Evolutionary conservation across 2,113 vertebrate genomes (phyloP).

Genomic region (Scalopus aquaticus): DNA sequence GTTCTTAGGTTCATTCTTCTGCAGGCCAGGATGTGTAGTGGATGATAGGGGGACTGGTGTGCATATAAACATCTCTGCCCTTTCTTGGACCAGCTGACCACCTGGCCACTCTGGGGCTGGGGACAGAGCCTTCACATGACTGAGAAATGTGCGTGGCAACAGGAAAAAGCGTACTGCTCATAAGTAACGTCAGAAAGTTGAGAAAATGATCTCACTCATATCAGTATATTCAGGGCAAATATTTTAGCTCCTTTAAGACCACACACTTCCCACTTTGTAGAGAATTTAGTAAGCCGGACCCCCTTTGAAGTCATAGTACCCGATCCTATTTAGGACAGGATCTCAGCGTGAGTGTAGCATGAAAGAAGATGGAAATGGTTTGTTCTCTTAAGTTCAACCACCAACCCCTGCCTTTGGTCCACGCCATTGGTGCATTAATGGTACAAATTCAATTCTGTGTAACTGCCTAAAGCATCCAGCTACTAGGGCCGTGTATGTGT

Average conservation of each 20-base stretch:
- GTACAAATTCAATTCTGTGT: not conserved
- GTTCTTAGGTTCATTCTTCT: not conserved
- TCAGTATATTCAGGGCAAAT: not conserved
- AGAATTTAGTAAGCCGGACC: not conserved
- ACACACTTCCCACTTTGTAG: not conserved
- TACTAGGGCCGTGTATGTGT: not conserved
- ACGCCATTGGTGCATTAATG: not conserved
- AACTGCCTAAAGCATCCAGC: not conserved
- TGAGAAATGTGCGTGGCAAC: not conserved
- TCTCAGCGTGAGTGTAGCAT: accelerated
- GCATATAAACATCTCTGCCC: accelerated
- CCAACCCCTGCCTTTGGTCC: not conserved
- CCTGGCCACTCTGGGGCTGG: too few species aligned
- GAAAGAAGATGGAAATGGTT: not conserved
- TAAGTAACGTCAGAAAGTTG: not conserved
- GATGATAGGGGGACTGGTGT: accelerated
- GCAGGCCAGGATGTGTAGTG: accelerated
- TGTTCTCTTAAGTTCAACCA: not conserved
- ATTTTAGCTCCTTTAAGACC: not conserved
- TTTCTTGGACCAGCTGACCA: not conserved
- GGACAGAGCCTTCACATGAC: not conserved
- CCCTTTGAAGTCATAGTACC: not conserved
- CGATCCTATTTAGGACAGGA: not conserved
- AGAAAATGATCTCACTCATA: not conserved
- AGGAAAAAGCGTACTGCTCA: not conserved